Base-by-base conservation (phyloP, 1,140 invertebrate genomes). In the Drosophila truncata region DNA sequence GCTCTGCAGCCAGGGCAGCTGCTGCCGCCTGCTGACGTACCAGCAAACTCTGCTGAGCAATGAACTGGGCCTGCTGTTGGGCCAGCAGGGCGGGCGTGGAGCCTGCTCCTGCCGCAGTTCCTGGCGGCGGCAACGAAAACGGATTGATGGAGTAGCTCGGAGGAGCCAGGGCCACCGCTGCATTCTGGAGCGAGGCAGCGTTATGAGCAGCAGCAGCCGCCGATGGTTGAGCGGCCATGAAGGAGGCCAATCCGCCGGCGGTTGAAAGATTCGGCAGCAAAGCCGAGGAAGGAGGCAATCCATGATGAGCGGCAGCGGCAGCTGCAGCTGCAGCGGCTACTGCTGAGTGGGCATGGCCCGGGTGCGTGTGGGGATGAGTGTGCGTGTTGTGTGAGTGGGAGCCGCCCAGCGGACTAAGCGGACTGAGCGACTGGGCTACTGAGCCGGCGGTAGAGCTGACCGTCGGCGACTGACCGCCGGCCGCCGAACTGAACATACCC, bases 41-140 rank as follows among this genome's bases (percentile, higher is more conserved):
- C 18, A 93, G 20, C 27, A 93, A 55, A 78, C 76, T 93, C 63
- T 93, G 92, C 65, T 93, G 92, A 13, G 92, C 92, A 39, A 93
- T 93, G 23, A 86, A 92, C 80, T 93, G 92, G 2, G 92, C 92
- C 71, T 92, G 91, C 55, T 93, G 92, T 25, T 93, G 92, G 31
- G 92, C 92, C 29, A 93, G 50, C 27, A 91, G 52, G 0, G 86
- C 88, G 3, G 92, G 74, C 64, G 91, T 92, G 9, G 80, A 41
- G 0, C 52, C 52, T 9, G 91, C 72, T 18, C 64, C 76, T 3
- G 79, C 69, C 4, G 71, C 39, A 10, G 75, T 52, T 31, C 59
- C 65, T 3, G 82, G 83, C 9, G 65, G 82, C 13, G 72, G 91
- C 59, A 76, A 66, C 3, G 74, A 79, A 18, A 79, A 50, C 6